Conservation (phyloP, 2,888 invertebrate species). For the Pristionchus fissidentatus region DNA sequence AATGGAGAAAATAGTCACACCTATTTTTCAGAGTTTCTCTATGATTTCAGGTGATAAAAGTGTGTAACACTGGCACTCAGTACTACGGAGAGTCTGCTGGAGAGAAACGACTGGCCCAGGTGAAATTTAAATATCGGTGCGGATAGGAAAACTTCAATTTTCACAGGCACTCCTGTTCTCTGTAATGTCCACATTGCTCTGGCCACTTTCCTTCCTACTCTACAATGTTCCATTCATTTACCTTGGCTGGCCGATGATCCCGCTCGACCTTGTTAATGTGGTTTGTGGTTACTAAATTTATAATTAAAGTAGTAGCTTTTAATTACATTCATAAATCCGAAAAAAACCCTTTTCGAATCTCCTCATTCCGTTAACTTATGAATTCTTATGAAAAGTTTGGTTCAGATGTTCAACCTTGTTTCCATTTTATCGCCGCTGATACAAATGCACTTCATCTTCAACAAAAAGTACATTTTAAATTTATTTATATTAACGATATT, state of each 20-base stretch:
- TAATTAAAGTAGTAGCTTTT: too few species aligned
- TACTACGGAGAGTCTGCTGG: too few species aligned
- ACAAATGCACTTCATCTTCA: background rate
- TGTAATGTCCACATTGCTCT: background rate
- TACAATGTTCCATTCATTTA: background rate
- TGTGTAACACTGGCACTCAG: too few species aligned
- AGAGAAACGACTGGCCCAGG: background rate
- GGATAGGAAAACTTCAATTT: background rate
- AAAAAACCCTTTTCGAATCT: background rate
- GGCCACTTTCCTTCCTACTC: background rate
- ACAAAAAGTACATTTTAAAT: too few species aligned
- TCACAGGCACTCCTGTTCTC: background rate
- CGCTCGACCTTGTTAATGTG: constrained; percentile 8
- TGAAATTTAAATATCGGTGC: background rate
- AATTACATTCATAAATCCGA: background rate
- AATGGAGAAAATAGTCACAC: too few species aligned
- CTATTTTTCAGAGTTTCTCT: too few species aligned
- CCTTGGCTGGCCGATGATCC: background rate
- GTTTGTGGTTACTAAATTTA: too few species aligned
- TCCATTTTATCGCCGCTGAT: background rate
- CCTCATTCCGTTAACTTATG: too few species aligned
- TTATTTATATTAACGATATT: too few species aligned
- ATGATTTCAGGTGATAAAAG: too few species aligned
- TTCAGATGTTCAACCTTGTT: constrained; percentile 1
- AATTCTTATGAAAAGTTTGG: too few species aligned